phyloP scores from a whole-genome alignment of 1,140 invertebrate species.

The Sarcophaga peregrina region DNA sequence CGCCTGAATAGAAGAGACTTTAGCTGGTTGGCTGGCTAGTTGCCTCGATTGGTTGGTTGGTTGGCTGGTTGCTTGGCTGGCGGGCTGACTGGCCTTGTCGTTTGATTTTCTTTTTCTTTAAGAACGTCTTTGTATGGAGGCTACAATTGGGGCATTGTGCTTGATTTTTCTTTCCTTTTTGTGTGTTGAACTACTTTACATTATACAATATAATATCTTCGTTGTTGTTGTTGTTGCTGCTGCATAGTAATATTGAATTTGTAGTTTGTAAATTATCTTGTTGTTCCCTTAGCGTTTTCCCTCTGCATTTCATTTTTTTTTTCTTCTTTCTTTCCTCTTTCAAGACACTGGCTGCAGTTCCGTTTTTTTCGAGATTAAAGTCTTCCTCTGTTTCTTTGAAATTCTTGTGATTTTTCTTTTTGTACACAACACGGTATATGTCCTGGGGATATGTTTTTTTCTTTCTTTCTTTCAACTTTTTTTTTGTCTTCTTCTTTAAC shows the following conservation, averaged over 20 bases:
- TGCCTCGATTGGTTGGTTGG: not conserved
- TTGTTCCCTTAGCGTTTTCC: not conserved
- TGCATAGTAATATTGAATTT: slow-evolving; percentile 21
- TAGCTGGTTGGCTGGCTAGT: not conserved
- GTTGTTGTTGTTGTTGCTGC: not conserved
- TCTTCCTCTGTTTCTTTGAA: not conserved
- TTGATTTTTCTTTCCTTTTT: not conserved
- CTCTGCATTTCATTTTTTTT: too few species aligned
- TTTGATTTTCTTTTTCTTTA: not conserved
- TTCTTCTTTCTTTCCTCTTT: too few species aligned
- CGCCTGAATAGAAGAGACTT: not conserved
- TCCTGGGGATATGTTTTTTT: slow-evolving; percentile 1
- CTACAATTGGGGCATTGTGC: slow-evolving; percentile 1
- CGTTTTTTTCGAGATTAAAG: slow-evolving; percentile 1
- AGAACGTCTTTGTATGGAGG: too few species aligned
- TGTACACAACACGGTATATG: not conserved
- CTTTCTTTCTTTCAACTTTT: too few species aligned
- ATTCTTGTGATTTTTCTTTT: not conserved
- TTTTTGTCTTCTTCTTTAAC: too few species aligned
- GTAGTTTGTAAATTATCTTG: slow-evolving; percentile 14
- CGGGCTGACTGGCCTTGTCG: not conserved
- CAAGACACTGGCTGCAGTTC: not conserved
- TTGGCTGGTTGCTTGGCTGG: not conserved
- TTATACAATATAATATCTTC: not conserved
- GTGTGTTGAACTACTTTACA: slow-evolving; percentile 22